Evolutionary conservation across 2,888 invertebrate genomes (phyloP).

Genomic region (Cosmia trapezina): DNA sequence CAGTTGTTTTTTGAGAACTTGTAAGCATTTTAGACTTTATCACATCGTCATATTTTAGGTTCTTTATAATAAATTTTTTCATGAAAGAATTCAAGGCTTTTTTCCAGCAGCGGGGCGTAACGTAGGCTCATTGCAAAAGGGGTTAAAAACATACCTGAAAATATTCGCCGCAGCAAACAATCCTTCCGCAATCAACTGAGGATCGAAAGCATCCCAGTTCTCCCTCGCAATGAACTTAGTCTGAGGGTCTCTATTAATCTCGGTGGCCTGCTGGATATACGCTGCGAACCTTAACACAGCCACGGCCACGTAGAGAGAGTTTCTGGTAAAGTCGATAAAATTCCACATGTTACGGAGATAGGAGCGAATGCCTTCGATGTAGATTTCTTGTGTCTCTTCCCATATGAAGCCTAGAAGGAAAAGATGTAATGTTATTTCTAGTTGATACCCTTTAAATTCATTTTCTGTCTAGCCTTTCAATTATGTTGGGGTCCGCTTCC

Average conservation of each 20-base stretch:
- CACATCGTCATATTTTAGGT: background rate
- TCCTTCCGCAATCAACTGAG: constrained; percentile 97
- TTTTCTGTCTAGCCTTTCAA: no score
- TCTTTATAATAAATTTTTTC: background rate
- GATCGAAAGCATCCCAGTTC: constrained; percentile 97
- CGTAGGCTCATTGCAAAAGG: background rate
- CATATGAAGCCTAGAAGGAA: constrained; percentile 94
- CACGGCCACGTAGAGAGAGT: constrained; percentile 95
- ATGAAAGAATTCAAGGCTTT: background rate
- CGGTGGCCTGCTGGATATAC: constrained; percentile 93
- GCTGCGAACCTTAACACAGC: constrained; percentile 92
- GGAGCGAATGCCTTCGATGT: constrained; percentile 95
- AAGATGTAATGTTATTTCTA: background rate
- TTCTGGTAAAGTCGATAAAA: constrained; percentile 98
- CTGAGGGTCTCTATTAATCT: constrained; percentile 92
- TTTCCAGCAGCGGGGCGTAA: background rate
- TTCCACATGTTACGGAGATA: constrained; percentile 99
- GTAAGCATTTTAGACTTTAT: background rate
- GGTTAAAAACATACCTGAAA: constrained; percentile 91
- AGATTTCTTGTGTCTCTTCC: constrained; percentile 98
- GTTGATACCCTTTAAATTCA: background rate
- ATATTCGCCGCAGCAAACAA: constrained; percentile 98
- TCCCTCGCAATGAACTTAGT: constrained; percentile 95
- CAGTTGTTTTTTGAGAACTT: background rate
- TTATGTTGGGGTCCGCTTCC: no score